Evolutionary conservation across 2,113 vertebrate species (phyloP), one percentile per base, ranked within the genome.

Genomic region (Neopipo cinnamomea): DNA sequence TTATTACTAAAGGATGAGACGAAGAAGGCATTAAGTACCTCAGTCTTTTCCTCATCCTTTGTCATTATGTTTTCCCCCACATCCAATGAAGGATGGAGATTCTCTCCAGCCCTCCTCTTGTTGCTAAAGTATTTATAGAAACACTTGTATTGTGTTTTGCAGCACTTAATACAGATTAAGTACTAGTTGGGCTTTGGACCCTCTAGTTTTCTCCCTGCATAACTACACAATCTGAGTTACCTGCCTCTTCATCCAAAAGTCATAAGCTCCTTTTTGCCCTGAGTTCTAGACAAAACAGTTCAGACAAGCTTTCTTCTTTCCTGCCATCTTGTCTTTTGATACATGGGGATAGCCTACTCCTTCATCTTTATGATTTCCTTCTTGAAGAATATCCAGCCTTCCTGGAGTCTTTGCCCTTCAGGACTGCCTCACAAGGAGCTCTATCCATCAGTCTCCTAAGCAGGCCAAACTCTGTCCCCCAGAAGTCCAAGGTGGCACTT

Each of bases 261-360:
- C 71, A 63, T 39, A 35, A 50, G 52, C 17, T 41, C 9, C 4
- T 22, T 63, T 70, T 39, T 46, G 10, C 22, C 28, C 56, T 17
- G n/a, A 77, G 55, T 83, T 82, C 7, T 14, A 46, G 18, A 11
- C 10, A 58, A 65, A 82, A 31, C 14, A 31, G 8, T 46, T 71
- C 50, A 82, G 28, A 5, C 37, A 52, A 24, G 7, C 25, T 39
- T 39, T 35, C 28, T 63, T 50, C 33, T 76, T 76, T 30, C 5
- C 44, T 62, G 8, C 5, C 13, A 9, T n/a, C 42, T 63, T 42
- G 19, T 68, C 25, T 62, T 86, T 86, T 37, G 15, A 33, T 8
- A n/a, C 23, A 37, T 4, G 2, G 11, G 5, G 19, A 44, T 4
- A 14, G 3, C 0, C 0, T 18, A 8, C 8, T 58, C 9, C 2